Evolutionary conservation across 2,797 vertebrate species (phyloP).

Genomic region (Rhynchotus rufescens): DNA sequence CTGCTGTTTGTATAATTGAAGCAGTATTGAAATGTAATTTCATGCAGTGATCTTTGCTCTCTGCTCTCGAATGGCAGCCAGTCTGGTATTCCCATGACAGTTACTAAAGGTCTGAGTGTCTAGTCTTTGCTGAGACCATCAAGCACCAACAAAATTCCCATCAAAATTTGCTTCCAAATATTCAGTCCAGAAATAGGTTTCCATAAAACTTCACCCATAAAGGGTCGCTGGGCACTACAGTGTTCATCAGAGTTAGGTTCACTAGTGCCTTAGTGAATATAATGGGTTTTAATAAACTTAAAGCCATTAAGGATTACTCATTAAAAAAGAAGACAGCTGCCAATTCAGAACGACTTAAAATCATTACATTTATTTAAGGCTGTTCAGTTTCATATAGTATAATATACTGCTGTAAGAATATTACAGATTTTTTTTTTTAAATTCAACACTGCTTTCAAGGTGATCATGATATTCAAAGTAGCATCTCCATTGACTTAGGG

Average conservation of each 20-base stretch:
- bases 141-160: slow-evolving; percentile 26
- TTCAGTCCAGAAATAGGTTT: slow-evolving; percentile 10
- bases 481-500: background rate
- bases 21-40: slow-evolving; percentile 59
- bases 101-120: background rate
- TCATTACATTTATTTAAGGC: background rate
- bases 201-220: slow-evolving; percentile 9
- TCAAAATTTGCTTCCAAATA: slow-evolving; percentile 48
- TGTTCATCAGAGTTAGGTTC: background rate
- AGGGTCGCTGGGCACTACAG: background rate
- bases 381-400: background rate
- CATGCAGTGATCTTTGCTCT: background rate
- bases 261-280: background rate
- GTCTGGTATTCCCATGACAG: background rate
- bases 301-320: background rate
- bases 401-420: background rate
- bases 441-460: background rate
- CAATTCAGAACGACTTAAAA: slow-evolving; percentile 8
- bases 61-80: slow-evolving; percentile 20
- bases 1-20: background rate
- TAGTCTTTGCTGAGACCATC: slow-evolving; percentile 32
- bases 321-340: background rate
- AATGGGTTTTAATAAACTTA: background rate
- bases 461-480: background rate
- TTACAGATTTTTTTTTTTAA: background rate